phyloP scores from a whole-genome alignment of 1,140 invertebrate species.

The Radopholus similis region DNA sequence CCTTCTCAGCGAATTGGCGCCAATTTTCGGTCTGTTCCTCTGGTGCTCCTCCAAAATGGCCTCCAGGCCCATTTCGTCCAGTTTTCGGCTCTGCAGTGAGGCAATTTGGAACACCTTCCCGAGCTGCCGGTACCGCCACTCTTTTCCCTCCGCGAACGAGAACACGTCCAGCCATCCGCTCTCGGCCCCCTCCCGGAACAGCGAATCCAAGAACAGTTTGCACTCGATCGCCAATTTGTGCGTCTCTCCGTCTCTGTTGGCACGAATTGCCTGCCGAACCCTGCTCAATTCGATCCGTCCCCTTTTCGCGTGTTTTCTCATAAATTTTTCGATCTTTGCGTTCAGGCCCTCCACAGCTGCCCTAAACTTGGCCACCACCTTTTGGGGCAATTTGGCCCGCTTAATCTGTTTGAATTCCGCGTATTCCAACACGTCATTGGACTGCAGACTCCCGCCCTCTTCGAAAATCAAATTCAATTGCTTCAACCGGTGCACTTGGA shows the following conservation, averaged over 20 bases:
- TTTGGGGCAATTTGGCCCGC: too few species aligned
- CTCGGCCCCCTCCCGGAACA: neutral
- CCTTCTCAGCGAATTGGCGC: too few species aligned
- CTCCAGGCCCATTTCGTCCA: neutral
- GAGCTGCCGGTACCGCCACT: neutral
- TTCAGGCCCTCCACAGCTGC: neutral
- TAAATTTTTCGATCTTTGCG: neutral
- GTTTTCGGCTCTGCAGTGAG: slow-evolving; percentile 1
- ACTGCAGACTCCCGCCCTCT: neutral
- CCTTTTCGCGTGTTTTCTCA: neutral
- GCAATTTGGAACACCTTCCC: slow-evolving; percentile 4
- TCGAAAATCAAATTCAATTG: neutral
- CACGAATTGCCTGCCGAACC: too few species aligned
- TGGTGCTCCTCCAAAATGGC: slow-evolving; percentile 1
- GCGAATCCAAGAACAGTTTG: slow-evolving; percentile 10
- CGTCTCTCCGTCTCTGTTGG: too few species aligned
- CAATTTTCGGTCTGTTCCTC: neutral
- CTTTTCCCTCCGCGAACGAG: neutral
- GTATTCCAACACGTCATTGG: neutral
- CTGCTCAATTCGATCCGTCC: too few species aligned
- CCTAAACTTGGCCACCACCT: too few species aligned
- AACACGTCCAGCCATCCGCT: slow-evolving; percentile 1
- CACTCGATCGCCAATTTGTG: neutral
- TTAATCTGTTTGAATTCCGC: neutral
- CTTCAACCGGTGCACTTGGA: neutral